Evolutionary conservation across 2,113 vertebrate species (phyloP), one percentile per base, ranked within the genome.

Genomic region (Prochilodus magdalenae): DNA sequence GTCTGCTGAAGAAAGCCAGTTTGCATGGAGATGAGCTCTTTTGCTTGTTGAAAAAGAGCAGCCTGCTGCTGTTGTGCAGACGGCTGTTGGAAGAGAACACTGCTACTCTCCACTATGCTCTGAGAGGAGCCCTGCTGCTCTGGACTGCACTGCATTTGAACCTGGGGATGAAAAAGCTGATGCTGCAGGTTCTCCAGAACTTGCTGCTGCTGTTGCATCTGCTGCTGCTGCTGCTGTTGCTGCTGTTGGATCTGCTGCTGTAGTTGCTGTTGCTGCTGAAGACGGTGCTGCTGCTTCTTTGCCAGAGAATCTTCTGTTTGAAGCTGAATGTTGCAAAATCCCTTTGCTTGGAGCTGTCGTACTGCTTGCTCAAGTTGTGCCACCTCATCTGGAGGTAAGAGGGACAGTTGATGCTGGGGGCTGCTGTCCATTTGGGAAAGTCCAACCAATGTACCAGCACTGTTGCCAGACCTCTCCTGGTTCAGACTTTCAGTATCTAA

Each of bases 331-430:
- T 90, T 95, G 33, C 94, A 94, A 82, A 94, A 98, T 62, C 89
- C 96, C 47, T 97, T 96, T 5, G 97, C 95, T 83, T 98, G 97
- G 75, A 99, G 93, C 73, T 99, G 97, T 79, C 97, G 95, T 76
- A 99, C 97, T 0, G 97, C 96, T 84, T 94, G 97, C 89, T 99
- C 97, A 20, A 99, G 92, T 89, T 98, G 96, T 36, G 94, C 95
- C 71, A 99, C 96, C 0, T 96, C 94, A 10, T 96, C 95, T 0
- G 95, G 88, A 0, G 96, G 97, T 73, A 98, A 95, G 79, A 94
- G 91, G 0, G 96, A 92, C 4, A 97, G 92, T 44, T 97, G 96
- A 87, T 97, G 96, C 65, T 80, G 96, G 18, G 96, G 95, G 77
- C 96, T 93, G 4, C 95, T 88, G 2, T 96, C 93, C 79, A 94